A percentile compares a stretch with the other conserved stretches of the same genome.
These are phyloP conservation scores for Epiblema foenella DNA, from an alignment of 2,888 invertebrate species.

Conservation along the genomic window DNA sequence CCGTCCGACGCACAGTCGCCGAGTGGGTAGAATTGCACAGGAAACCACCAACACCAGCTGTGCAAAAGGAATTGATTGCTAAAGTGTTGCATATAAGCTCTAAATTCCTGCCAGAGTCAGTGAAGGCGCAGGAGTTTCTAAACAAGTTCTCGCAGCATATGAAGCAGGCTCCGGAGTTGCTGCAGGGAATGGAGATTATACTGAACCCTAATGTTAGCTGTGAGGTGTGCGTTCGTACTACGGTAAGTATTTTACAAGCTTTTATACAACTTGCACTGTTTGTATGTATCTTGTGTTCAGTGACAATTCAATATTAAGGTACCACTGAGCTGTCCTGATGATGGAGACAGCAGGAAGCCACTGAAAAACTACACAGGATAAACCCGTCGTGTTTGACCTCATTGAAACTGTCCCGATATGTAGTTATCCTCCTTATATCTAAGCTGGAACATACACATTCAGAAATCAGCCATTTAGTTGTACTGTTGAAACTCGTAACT, in stretches of 20 bases:
- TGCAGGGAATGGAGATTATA: conserved; percentile 93
- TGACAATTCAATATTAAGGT: too few relatives aligned
- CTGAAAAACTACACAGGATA: too few relatives aligned
- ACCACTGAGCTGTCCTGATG: too few relatives aligned
- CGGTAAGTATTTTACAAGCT: conserved; percentile 84
- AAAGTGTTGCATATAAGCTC: conserved; percentile 88
- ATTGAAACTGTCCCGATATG: too few relatives aligned
- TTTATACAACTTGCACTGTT: too few relatives aligned
- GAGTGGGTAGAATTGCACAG: conserved; percentile 95
- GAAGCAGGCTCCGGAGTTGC: conserved; percentile 87
- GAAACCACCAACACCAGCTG: conserved; percentile 87
- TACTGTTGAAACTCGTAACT: too few relatives aligned
- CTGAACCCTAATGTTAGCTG: conserved; percentile 96
- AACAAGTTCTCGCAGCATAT: conserved; percentile 92
- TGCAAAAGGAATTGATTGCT: conserved; percentile 89
- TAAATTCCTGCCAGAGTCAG: conserved; percentile 95
- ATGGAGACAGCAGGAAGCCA: too few relatives aligned
- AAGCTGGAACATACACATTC: too few relatives aligned
- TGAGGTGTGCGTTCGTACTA: conserved; percentile 96
- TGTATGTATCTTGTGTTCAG: too few relatives aligned
- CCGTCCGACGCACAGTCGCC: conserved; percentile 92
- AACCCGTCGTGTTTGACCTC: too few relatives aligned
- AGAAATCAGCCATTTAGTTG: too few relatives aligned
- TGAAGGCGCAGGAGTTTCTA: conserved; percentile 95
- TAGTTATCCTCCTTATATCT: too few relatives aligned